Base-by-base conservation (phyloP, 2,888 invertebrate species). In the Papilio demoleus region DNA sequence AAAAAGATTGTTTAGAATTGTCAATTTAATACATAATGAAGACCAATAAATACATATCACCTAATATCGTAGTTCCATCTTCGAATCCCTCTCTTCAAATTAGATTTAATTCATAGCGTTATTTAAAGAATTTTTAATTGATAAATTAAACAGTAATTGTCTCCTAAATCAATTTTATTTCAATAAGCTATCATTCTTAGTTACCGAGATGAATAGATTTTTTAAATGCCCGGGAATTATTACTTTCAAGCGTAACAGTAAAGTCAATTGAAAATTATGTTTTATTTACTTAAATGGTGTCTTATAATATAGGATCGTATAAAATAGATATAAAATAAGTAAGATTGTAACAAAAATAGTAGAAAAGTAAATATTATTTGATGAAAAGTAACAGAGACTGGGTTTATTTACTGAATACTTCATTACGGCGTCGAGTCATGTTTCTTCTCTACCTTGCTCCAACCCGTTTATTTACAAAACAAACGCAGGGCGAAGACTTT, bases 321-420 rank as follows among this genome's bases (percentile, higher is more conserved):
- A 8, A 2, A 19, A 17, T 9, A 45, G 6, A 45, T 19, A 45
- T 45, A 19, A 45, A 9, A 38, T 36, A 4, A 59, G 17, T 11
- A 59, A 19, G 22, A 19, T 40, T 40, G 24, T 61, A 14, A 53
- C 24, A 40, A 45, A 61, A 45, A 45, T 42, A 40, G 24, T 42
- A 17, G 6, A 61, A 9, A 12, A 12, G 45, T 40, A 61, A 61
- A 61, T 45, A 31, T 61, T 27, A 61, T 45, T 61, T 42, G 17
- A 42, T 31, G 45, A 45, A 62, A 17, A 42, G n/a, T 27, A 42
- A n/a, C 40, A 12, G 27, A 24, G 31, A 12, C 19, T 4, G 27
- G 61, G 31, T 62, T 42, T 61, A 24, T 61, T 61, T 62, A 42
- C 61, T 45, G 61, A 62, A 62, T 62, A 45, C 42, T 62, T 62